phyloP scores from a whole-genome alignment of 1,140 invertebrate genomes.

The Thalassaphorura encarpata region DNA sequence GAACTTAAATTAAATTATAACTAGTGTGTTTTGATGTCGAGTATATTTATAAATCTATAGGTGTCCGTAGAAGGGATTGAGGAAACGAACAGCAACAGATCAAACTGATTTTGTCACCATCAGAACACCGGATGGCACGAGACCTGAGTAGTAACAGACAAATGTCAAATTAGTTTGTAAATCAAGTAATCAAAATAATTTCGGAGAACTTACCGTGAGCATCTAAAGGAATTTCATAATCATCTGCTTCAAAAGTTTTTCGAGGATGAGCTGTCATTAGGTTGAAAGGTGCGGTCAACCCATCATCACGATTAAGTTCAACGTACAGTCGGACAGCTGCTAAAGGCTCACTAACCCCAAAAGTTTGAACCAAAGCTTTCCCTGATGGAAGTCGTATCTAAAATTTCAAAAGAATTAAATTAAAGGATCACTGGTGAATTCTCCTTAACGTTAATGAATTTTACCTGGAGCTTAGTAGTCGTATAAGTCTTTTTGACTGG shows the following conservation, averaged over 20 bases:
- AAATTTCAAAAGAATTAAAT: slow-evolving; percentile 40
- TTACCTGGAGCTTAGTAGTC: slow-evolving; percentile 56
- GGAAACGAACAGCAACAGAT: neutral
- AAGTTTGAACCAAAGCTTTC: slow-evolving; percentile 57
- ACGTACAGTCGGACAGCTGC: slow-evolving; percentile 77
- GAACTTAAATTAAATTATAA: too few relatives aligned
- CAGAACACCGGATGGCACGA: slow-evolving; percentile 66
- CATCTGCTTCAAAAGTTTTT: slow-evolving; percentile 71
- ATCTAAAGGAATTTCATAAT: slow-evolving; percentile 75
- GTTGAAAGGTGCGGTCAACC: slow-evolving; percentile 48
- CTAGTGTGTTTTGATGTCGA: too few relatives aligned
- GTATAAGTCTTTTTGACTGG: slow-evolving; percentile 43
- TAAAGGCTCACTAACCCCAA: slow-evolving; percentile 75
- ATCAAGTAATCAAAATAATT: neutral
- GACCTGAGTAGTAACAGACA: slow-evolving; percentile 42
- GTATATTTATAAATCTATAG: neutral
- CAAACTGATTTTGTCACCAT: slow-evolving; percentile 52
- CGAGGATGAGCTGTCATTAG: slow-evolving; percentile 80
- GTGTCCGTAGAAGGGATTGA: neutral
- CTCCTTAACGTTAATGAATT: neutral
- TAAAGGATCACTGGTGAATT: neutral
- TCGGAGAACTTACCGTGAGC: slow-evolving; percentile 54
- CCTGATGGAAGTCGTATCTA: slow-evolving; percentile 56
- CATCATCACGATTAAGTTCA: slow-evolving; percentile 63
- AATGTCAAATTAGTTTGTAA: neutral